Conservation (phyloP, 1,140 invertebrate genomes). For the Euura lappo region DNA sequence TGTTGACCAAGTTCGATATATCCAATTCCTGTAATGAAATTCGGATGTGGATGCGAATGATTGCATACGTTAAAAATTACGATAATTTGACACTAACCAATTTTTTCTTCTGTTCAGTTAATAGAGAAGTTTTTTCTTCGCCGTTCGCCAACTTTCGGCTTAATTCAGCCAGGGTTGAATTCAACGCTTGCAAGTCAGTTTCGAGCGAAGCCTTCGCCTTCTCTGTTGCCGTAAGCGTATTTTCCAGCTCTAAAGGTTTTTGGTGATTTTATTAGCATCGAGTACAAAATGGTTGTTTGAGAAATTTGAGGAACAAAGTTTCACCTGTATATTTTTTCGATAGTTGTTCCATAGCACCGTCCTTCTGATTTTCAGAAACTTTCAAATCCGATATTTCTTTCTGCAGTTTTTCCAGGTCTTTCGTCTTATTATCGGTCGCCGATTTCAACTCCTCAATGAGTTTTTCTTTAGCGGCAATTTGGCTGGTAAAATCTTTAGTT, state of each 20-base stretch:
- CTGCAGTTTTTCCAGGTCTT: constrained; percentile 41
- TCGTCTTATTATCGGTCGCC: constrained; percentile 39
- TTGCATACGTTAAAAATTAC: constrained; percentile 8
- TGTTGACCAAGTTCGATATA: constrained; percentile 50
- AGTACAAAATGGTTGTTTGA: neutral
- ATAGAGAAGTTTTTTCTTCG: constrained; percentile 50
- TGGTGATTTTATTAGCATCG: neutral
- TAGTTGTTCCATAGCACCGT: constrained; percentile 55
- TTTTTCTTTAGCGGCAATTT: constrained; percentile 45
- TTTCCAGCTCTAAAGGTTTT: constrained; percentile 44
- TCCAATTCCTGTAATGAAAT: constrained; percentile 51
- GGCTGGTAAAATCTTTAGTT: constrained; percentile 40
- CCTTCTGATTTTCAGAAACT: constrained; percentile 46
- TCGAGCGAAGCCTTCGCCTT: constrained; percentile 53
- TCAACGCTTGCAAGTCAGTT: constrained; percentile 43
- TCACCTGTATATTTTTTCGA: constrained; percentile 51
- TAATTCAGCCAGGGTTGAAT: constrained; percentile 47
- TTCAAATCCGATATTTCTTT: constrained; percentile 48
- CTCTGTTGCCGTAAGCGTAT: constrained; percentile 49
- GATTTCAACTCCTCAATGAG: constrained; percentile 43
- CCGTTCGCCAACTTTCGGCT: constrained; percentile 47
- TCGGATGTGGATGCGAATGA: neutral
- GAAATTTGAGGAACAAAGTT: neutral
- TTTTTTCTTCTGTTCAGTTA: constrained; percentile 56
- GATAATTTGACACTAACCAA: constrained; percentile 42